Evolutionary conservation across 30 jellyfish, hydroid and myxozoan genomes (phyloP).

Genomic region (Aurelia sp.): DNA sequence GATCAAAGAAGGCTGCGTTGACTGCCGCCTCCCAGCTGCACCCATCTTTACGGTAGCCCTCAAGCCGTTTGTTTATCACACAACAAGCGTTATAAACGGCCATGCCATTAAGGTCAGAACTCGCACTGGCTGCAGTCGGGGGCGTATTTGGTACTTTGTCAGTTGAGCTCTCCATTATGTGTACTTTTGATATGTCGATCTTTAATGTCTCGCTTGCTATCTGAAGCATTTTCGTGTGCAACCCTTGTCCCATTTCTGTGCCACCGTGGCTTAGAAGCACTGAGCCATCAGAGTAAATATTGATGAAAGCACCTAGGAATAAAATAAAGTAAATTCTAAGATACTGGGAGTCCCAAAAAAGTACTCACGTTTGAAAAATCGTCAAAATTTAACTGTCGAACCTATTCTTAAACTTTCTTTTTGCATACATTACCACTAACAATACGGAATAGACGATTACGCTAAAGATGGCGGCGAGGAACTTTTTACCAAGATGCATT

Average conservation of each 20-base stretch:
- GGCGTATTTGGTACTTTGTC: conserved; percentile 60
- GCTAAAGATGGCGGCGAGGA: too few species aligned
- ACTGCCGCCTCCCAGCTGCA: conserved; percentile 63
- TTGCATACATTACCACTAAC: too few species aligned
- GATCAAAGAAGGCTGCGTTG: conserved; percentile 39
- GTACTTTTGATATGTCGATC: conserved; percentile 23
- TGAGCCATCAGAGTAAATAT: conserved; percentile 35
- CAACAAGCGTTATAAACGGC: conserved; percentile 54
- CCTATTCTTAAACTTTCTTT: too few species aligned
- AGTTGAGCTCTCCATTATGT: conserved; percentile 38
- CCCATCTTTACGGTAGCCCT: conserved; percentile 33
- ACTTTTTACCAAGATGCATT: too few species aligned
- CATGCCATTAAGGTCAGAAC: conserved; percentile 60
- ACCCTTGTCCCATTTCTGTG: conserved; percentile 49
- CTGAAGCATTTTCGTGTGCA: conserved; percentile 50
- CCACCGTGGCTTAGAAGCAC: conserved; percentile 54
- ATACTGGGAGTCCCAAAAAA: too few species aligned
- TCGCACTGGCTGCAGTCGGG: conserved; percentile 69
- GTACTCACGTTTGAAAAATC: too few species aligned
- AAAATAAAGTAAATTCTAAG: background rate
- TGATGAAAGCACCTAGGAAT: conserved; percentile 41
- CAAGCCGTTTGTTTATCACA: conserved; percentile 33
- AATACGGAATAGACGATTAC: too few species aligned
- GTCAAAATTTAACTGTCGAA: too few species aligned
- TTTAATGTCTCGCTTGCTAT: conserved; percentile 36